Percentiles rank a stretch among this genome's conserved stretches.
Conservation (phyloP, 2,113 vertebrate genomes). For the Nesogale talazaci region DNA sequence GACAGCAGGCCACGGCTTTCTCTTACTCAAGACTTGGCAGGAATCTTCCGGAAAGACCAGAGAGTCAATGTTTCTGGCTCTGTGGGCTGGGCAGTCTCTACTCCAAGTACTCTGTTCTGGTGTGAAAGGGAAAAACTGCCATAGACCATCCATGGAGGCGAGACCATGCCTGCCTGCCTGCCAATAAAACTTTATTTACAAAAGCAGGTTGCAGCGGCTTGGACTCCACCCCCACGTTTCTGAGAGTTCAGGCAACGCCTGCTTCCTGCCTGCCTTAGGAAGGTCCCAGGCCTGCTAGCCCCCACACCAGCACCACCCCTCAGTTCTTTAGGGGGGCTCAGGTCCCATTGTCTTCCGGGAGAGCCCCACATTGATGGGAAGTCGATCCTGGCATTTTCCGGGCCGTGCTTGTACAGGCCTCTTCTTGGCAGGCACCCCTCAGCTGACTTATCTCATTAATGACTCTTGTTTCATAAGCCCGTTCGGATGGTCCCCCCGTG, state of each 20-base stretch:
- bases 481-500: slow-evolving; percentile 46
- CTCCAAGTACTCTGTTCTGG: not conserved
- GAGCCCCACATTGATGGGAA: not conserved
- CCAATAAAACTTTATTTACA: slow-evolving; percentile 50
- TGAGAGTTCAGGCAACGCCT: too few species aligned
- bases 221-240: not conserved
- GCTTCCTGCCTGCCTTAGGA: not conserved
- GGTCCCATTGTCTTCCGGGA: not conserved
- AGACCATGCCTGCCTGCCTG: rapidly evolving
- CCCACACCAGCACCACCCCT: rapidly evolving
- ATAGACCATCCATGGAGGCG: not conserved
- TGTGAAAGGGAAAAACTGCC: not conserved
- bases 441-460: slow-evolving; percentile 26
- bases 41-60: not conserved
- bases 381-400: not conserved
- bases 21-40: not conserved
- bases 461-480: slow-evolving; percentile 58
- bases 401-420: not conserved
- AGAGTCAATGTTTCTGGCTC: not conserved
- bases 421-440: not conserved
- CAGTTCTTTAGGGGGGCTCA: too few species aligned
- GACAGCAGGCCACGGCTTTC: not conserved
- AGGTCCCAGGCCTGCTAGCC: not conserved
- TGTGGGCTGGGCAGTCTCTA: not conserved
- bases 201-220: not conserved